Evolutionary conservation across 2,888 invertebrate species (phyloP).

Genomic region (Dastarcus helophoroides): DNA sequence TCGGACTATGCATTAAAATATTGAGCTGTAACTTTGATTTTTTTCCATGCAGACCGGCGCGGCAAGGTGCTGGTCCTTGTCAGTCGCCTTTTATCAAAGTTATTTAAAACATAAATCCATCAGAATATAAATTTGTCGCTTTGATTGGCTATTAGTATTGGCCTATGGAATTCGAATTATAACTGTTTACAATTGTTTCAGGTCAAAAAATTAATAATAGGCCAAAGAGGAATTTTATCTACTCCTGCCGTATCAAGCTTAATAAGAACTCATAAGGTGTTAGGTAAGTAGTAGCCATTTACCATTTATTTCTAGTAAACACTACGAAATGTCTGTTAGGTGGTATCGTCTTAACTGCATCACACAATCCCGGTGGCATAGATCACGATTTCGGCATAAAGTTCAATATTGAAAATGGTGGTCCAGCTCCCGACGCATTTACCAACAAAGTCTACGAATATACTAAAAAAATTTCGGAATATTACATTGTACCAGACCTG

Average conservation of each 20-base stretch:
- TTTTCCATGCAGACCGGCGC: no score
- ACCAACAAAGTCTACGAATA: slow-evolving; percentile 81
- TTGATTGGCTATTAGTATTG: no score
- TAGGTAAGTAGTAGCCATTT: slow-evolving; percentile 43
- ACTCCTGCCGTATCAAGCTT: slow-evolving; percentile 95
- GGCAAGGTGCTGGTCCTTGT: no score
- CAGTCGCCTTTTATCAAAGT: no score
- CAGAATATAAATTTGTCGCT: no score
- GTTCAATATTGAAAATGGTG: slow-evolving; percentile 95
- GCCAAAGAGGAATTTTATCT: slow-evolving; percentile 89
- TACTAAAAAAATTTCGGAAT: slow-evolving; percentile 65
- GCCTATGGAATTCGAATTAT: no score
- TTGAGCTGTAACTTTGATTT: no score
- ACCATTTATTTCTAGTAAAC: slow-evolving; percentile 5
- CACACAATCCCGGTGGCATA: slow-evolving; percentile 98
- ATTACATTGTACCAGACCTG: slow-evolving; percentile 69
- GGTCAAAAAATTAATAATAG: slow-evolving; percentile 78
- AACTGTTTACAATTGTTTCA: no score
- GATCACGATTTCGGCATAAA: slow-evolving; percentile 98
- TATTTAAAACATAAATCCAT: no score
- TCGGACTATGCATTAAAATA: no score
- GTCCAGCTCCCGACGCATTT: slow-evolving; percentile 85
- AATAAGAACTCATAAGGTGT: slow-evolving; percentile 76
- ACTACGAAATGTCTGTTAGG: slow-evolving; percentile 44
- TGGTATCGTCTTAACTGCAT: slow-evolving; percentile 95